Conservation (phyloP, 2,797 vertebrate genomes). For the Acropternis orthonyx region DNA sequence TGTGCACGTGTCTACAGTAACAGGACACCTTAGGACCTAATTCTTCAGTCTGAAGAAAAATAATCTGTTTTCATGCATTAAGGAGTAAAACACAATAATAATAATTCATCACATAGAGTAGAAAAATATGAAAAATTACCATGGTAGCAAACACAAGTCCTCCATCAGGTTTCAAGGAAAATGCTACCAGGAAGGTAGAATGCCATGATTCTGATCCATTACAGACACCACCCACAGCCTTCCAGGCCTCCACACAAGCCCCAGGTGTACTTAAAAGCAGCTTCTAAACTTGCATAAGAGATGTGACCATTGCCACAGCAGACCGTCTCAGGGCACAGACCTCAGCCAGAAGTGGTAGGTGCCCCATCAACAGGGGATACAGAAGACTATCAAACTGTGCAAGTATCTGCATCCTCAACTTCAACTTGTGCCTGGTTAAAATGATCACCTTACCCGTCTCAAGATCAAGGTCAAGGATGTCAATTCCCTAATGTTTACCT, state of each 20-base stretch:
- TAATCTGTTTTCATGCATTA: background rate
- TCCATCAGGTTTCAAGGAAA: background rate
- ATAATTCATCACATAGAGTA: background rate
- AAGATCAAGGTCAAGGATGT: fast-evolving
- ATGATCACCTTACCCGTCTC: background rate
- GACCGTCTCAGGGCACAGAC: background rate
- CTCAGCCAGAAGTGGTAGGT: background rate
- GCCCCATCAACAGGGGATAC: background rate
- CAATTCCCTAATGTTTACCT: background rate
- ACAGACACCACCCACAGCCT: background rate
- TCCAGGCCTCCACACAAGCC: background rate
- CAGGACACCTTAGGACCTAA: background rate
- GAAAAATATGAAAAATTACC: background rate
- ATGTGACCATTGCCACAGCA: background rate
- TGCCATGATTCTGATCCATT: background rate
- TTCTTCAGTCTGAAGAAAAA: background rate
- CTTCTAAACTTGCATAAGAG: background rate
- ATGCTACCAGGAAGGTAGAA: background rate
- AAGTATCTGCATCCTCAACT: background rate
- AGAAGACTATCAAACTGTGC: background rate
- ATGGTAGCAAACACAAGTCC: background rate
- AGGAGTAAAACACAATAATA: background rate
- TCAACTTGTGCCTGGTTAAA: background rate
- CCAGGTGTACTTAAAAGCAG: background rate
- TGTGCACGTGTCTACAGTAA: background rate